Evolutionary conservation across 2,113 vertebrate genomes (phyloP).

Genomic region (Coptodon bakossiorum): DNA sequence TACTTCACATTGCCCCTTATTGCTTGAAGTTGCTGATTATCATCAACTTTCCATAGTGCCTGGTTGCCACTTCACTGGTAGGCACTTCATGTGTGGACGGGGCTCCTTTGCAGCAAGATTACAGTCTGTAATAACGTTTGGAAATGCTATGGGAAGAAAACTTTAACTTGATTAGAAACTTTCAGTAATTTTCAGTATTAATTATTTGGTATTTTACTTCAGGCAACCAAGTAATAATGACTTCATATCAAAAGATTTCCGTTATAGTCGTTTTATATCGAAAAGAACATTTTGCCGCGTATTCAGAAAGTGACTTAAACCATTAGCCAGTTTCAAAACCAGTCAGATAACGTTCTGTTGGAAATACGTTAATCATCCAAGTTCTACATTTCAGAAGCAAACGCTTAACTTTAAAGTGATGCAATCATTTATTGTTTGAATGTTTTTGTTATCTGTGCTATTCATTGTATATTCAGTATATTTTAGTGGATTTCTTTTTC

Average conservation of each 20-base stretch:
- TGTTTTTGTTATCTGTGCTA: not conserved
- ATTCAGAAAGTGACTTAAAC: not conserved
- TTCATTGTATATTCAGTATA: not conserved
- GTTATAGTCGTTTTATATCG: fast-evolving
- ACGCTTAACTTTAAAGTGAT: not conserved
- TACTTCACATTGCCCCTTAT: not conserved
- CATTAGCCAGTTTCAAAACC: not conserved
- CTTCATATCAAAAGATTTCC: not conserved
- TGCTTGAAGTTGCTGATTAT: not conserved
- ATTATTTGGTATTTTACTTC: not conserved
- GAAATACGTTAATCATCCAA: not conserved
- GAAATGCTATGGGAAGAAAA: not conserved
- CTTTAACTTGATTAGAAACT: not conserved
- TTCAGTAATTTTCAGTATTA: not conserved
- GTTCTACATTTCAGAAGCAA: not conserved
- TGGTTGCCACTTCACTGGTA: not conserved
- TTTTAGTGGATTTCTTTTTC: not conserved
- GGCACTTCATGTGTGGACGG: not conserved
- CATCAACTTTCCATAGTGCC: not conserved
- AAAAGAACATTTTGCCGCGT: not conserved
- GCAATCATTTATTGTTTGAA: not conserved
- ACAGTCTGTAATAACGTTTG: not conserved
- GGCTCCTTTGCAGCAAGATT: not conserved
- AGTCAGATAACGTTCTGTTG: not conserved
- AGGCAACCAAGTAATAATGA: not conserved